Conservation (phyloP, 2,113 vertebrate genomes). For the Pseudorasbora parva region DNA sequence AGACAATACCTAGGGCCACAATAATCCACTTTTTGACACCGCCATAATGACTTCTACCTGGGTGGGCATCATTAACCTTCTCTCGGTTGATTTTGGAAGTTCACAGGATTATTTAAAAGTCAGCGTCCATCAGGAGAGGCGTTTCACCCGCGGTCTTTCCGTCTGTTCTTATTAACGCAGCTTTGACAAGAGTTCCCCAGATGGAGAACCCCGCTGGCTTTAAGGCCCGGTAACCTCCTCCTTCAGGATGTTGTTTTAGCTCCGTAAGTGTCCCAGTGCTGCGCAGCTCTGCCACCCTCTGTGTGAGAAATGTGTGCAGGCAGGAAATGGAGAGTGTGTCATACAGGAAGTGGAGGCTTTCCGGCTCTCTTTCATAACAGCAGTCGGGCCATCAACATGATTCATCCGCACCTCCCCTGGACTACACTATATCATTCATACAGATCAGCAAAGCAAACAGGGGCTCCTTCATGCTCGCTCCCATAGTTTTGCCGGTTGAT, state of each 20-base stretch:
- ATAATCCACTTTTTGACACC: constrained; percentile 24
- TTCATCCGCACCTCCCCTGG: constrained; percentile 23
- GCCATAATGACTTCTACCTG: constrained; percentile 21
- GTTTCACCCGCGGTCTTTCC: constrained; percentile 32
- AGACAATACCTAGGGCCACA: constrained; percentile 15
- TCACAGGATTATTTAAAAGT: constrained; percentile 43
- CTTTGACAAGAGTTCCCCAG: constrained; percentile 65
- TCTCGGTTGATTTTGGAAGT: constrained; percentile 16
- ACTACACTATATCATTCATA: constrained; percentile 1
- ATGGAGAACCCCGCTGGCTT: constrained; percentile 54
- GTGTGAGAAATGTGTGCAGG: constrained; percentile 64
- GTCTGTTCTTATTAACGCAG: constrained; percentile 62
- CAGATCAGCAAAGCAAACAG: constrained; percentile 34
- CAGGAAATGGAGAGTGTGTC: constrained; percentile 64
- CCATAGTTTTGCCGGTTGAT: constrained; percentile 24
- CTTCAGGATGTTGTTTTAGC: constrained; percentile 71
- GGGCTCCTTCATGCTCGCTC: background rate
- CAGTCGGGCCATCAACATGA: constrained; percentile 20
- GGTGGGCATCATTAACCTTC: constrained; percentile 29
- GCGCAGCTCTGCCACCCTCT: constrained; percentile 62
- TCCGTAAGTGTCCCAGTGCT: constrained; percentile 61
- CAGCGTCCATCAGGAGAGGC: constrained; percentile 23
- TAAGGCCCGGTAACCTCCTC: constrained; percentile 61
- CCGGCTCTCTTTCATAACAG: constrained; percentile 37
- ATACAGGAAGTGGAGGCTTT: constrained; percentile 59